Base-by-base conservation (phyloP, 2,113 vertebrate genomes). In the Gallinago paraguaiae region DNA sequence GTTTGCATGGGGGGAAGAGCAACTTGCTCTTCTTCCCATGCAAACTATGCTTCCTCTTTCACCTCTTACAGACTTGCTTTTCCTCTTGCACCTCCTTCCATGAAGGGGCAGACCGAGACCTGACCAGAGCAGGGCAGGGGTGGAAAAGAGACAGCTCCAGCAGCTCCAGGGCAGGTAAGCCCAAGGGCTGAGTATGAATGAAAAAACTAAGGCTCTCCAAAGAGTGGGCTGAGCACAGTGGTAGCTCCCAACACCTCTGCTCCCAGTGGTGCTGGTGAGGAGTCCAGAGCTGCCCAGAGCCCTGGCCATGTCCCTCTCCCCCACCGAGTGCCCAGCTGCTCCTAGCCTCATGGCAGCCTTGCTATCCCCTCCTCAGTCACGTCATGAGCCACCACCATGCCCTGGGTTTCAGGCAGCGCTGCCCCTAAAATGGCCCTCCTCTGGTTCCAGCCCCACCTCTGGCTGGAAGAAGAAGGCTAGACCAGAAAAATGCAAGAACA, bases 341-440 rank as follows among this genome's bases (percentile, higher is more conserved):
- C 41, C 51, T 33, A 51, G 30, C 13, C 20, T 56, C 3, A 0
- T 1, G 1, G 33, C n/a, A 72, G 39, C 63, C 35, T 13, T 31
- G 35, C 39, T 67, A 6, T 37, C 18, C 22, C 13, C 27, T 50
- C 35, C 51, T 71, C 18, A 50, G 22, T 45, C n/a, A 17, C 1
- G 0, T 41, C 69, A 51, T 2, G 17, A 70, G 25, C 37, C 56
- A 82, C 39, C 64, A 43, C 31, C 12, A 5, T 41, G n/a, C 35
- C 35, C 53, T 30, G n/a, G 13, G 18, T 51, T 89, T 75, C 56
- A 53, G 54, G 50, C 64, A 74, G 28, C 7, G 16, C 41, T 23
- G 18, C 16, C 11, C 46, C 31, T 61, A 4, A 2, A 53, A 45
- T 5, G 31, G 56, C 60, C 51, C 41, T 82, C 25, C 23, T 60